These are phyloP conservation scores for Nysson spinosus DNA, from an alignment of 2,888 invertebrate species.

Conservation along the genomic window DNA sequence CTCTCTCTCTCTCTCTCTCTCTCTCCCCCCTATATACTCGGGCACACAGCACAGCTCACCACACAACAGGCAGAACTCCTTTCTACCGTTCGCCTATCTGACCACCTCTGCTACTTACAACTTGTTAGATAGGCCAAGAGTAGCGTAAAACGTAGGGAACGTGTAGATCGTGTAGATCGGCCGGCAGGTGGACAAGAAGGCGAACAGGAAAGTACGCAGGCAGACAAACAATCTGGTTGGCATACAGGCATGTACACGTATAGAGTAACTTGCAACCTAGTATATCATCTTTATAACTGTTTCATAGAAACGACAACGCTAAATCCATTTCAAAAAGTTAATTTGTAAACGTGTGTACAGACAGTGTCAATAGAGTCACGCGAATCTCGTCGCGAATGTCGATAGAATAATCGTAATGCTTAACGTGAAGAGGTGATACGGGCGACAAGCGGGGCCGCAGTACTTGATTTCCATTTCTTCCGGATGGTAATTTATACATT, in stretches of 20 bases:
- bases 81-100: background rate
- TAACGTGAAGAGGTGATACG: slow-evolving; percentile 24
- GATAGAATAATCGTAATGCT: slow-evolving; percentile 14
- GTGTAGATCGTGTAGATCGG: too few relatives aligned
- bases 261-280: slow-evolving; percentile 23
- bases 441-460: slow-evolving; percentile 66
- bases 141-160: too few relatives aligned
- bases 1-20: background rate
- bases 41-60: too few relatives aligned
- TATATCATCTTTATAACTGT: slow-evolving; percentile 49
- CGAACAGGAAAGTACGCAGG: too few relatives aligned
- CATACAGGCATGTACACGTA: background rate
- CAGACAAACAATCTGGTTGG: background rate
- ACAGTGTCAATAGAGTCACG: slow-evolving; percentile 48
- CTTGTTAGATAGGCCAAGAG: too few relatives aligned
- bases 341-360: slow-evolving; percentile 37
- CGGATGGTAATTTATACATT: slow-evolving; percentile 93
- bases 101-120: background rate
- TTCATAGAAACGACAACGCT: slow-evolving; percentile 57
- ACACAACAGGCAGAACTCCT: too few relatives aligned
- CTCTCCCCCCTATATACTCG: too few relatives aligned
- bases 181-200: too few relatives aligned
- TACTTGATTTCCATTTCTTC: slow-evolving; percentile 81
- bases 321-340: slow-evolving; percentile 58
- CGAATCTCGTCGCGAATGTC: slow-evolving; percentile 33